Base-by-base conservation (phyloP, 1,140 invertebrate species). In the Drosophila novamexicana region DNA sequence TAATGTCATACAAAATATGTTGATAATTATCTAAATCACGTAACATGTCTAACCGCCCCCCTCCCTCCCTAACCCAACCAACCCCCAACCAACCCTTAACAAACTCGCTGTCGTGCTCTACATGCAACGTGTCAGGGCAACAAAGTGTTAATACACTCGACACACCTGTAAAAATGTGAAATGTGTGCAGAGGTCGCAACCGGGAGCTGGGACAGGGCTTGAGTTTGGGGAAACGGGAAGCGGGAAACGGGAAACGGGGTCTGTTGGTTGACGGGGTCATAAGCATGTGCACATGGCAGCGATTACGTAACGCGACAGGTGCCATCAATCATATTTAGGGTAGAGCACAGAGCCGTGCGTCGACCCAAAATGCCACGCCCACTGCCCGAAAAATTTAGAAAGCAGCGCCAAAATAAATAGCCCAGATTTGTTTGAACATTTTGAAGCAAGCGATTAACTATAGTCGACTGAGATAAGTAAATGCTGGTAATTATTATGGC, bases 291-390 rank as follows among this genome's bases (percentile, higher is more conserved):
- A 63, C 61, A 69, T 70, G 79, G 75, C 76, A 82, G 76, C 83
- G 83, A 88, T 88, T 88, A 88, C 84, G 84, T 88, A 88, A 88
- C 83, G 66, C 83, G 84, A 83, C 83, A 88, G 81, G 83, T 73
- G 66, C 74, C 83, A 88, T 88, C 83, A 83, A 88, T 88, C 83
- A 88, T 88, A 88, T 88, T 86, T 86, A 88, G 76, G 63, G 59
- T 47, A 59, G 45, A 77, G 47, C 14, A 22, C 50, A 49, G 29
- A 29, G 22, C 2, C 22, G 4, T 29, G 5, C 22, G 5, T 5
- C 47, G 40, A 42, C 39, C 50, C n/a, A 69, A 9, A 47, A 9
- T 16, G 14, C 22, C 18, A 29, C 44, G 53, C 57, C 6, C 29
- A 63, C 45, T 7, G n/a, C 6, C 6, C 22, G 22, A 4, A 14